Percentiles rank a stretch among this genome's conserved stretches.
phyloP scores from a whole-genome alignment of 2,888 invertebrate genomes.

The Crepidodera aurea region DNA sequence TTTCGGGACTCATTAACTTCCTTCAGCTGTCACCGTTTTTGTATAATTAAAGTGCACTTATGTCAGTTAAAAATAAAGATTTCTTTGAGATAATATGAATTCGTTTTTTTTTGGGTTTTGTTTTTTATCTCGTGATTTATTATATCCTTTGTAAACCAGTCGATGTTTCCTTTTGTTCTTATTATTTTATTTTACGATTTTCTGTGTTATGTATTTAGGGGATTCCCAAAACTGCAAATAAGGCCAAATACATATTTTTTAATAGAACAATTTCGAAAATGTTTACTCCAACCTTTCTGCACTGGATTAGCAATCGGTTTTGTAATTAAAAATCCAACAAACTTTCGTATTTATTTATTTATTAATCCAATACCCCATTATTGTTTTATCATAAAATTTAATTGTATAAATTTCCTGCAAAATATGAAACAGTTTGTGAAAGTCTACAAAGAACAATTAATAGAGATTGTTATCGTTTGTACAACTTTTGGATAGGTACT shows the following conservation, averaged over 20 bases:
- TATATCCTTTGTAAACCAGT: slow-evolving; percentile 1
- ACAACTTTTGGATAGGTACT: not conserved
- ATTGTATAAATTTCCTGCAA: too few relatives aligned
- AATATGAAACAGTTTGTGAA: not conserved
- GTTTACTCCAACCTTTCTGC: too few relatives aligned
- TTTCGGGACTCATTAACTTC: slow-evolving; percentile 35
- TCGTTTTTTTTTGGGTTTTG: not conserved
- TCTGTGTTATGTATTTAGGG: too few relatives aligned
- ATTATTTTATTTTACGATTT: too few relatives aligned
- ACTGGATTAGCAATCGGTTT: too few relatives aligned
- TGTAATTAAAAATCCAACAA: too few relatives aligned
- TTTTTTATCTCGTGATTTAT: slow-evolving; percentile 20
- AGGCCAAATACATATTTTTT: too few relatives aligned
- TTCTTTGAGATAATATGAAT: slow-evolving; percentile 25
- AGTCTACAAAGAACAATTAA: not conserved
- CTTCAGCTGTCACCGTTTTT: slow-evolving; percentile 35
- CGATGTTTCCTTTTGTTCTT: not conserved
- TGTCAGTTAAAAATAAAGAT: slow-evolving; percentile 34
- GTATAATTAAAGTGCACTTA: slow-evolving; percentile 39
- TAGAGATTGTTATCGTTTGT: not conserved
- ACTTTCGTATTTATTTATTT: too few relatives aligned
- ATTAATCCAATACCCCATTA: too few relatives aligned
- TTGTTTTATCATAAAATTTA: too few relatives aligned
- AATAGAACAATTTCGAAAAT: too few relatives aligned
- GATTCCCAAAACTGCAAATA: too few relatives aligned